Evolutionary conservation across 2,797 vertebrate genomes (phyloP).

Genomic region (Poeciliopsis gracilis): DNA sequence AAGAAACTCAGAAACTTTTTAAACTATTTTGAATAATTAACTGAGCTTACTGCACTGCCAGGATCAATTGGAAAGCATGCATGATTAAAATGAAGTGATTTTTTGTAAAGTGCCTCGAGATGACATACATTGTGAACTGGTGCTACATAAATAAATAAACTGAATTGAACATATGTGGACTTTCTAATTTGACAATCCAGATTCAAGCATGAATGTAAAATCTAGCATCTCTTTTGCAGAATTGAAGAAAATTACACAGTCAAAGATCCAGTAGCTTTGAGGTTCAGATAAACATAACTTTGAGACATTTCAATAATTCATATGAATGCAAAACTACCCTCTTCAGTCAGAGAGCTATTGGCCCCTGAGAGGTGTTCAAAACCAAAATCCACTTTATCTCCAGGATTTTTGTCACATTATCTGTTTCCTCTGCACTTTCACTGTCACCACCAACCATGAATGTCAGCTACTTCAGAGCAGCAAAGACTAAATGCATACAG

Average conservation of each 20-base stretch:
- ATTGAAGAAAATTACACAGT: not conserved
- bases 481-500: not conserved
- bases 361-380: not conserved
- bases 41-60: too few species aligned
- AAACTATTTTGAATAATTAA: too few species aligned
- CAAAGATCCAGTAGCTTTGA: not conserved
- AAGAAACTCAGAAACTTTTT: too few species aligned
- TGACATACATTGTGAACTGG: too few species aligned
- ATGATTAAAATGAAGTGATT: too few species aligned
- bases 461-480: not conserved
- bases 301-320: not conserved
- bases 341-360: not conserved
- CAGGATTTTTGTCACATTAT: not conserved
- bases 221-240: not conserved
- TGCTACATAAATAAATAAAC: not conserved
- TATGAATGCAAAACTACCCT: not conserved
- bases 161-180: not conserved
- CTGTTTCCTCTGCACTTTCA: not conserved
- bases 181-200: not conserved
- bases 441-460: not conserved
- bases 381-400: not conserved
- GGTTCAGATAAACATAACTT: not conserved
- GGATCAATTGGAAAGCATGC: too few species aligned
- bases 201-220: not conserved
- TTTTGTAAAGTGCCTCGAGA: too few species aligned